These are phyloP conservation scores for Ophthalmotilapia sp. DNA, from an alignment of 2,113 vertebrate genomes.

Conservation along the genomic window DNA sequence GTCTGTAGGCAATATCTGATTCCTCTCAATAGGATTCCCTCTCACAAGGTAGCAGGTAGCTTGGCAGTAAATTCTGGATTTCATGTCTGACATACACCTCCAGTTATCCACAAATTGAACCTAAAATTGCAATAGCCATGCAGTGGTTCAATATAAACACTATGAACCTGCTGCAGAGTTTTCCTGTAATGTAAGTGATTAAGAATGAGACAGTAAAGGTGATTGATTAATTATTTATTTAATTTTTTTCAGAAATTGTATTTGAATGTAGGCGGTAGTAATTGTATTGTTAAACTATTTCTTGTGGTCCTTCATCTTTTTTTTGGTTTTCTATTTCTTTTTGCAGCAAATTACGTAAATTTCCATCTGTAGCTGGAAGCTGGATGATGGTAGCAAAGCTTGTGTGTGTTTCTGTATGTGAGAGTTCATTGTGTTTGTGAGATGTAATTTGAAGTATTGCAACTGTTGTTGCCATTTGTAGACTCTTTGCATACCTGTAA, in stretches of 20 bases:
- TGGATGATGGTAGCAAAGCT: background rate
- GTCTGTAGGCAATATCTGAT: background rate
- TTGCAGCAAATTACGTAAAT: background rate
- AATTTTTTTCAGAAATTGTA: conserved; percentile 6
- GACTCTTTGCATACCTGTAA: background rate
- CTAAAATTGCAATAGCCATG: background rate
- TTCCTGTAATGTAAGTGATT: background rate
- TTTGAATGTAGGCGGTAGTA: conserved; percentile 7
- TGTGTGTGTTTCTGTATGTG: background rate
- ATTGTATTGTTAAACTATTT: conserved; percentile 43
- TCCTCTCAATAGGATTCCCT: background rate
- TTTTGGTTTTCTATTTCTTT: background rate
- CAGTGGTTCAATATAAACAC: conserved; percentile 25
- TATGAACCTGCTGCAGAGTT: background rate
- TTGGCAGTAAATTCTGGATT: background rate
- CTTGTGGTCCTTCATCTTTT: background rate
- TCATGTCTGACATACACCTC: conserved; percentile 5
- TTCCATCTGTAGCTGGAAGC: background rate
- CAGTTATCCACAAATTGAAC: conserved; percentile 24
- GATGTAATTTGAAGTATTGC: background rate
- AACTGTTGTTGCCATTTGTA: background rate
- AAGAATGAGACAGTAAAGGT: background rate
- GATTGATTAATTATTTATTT: background rate
- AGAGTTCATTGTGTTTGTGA: background rate
- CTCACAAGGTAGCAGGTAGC: background rate